Base-by-base conservation (phyloP, 2,888 invertebrate genomes). In the Brenthis ino region DNA sequence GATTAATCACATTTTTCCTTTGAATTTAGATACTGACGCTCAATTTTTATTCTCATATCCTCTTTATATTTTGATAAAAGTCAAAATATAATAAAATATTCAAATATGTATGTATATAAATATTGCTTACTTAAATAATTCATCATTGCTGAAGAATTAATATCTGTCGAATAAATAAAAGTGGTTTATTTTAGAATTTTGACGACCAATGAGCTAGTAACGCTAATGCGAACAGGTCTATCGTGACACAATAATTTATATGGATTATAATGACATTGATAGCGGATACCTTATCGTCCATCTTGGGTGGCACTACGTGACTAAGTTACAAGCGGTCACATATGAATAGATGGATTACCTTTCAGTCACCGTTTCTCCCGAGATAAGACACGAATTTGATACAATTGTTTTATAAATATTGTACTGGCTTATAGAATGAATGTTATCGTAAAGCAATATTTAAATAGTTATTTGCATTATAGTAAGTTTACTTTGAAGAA, bases 311-410 rank as follows among this genome's bases (percentile, higher is more conserved):
- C 73, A 67, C 71, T 79, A 81, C 83, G 82, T 84, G 79, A 82
- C 79, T 80, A 73, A 79, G 78, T 75, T 75, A 79, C 77, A 75
- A 79, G 72, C 73, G 75, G 72, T 77, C 74, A 75, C 72, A 73
- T 70, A 66, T 72, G 77, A 74, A 11, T 43, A 43, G 50, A 60
- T 60, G 48, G 28, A 60, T 76, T 75, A 66, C 57, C 73, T 73
- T 76, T 71, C 73, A 57, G 72, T 65, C 72, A 69, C 69, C 80
- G 82, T 81, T 43, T 83, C 79, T 77, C 67, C 37, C 47, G 68
- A 80, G 83, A 85, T 85, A 84, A 80, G 77, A 74, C 63, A 70
- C 64, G 69, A 71, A 24, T 67, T 63, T 33, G 69, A 69, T 51
- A 16, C 6, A 53, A 53, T 53, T 63, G 13, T 63, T 53, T 63